Conservation (phyloP, 1,140 invertebrate genomes). For the Megathymus violae region DNA sequence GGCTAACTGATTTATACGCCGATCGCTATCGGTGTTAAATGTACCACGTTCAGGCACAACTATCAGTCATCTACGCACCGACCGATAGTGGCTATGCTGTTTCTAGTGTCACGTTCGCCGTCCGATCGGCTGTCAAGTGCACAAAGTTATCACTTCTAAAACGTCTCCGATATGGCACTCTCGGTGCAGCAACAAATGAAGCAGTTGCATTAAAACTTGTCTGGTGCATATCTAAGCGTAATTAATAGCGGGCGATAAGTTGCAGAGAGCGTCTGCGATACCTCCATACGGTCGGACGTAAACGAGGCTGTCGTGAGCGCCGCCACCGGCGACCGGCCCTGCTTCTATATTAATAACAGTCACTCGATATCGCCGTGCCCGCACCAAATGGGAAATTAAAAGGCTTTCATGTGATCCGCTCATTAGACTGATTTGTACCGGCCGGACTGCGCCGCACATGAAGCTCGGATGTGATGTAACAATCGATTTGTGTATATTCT, state of each 20-base stretch:
- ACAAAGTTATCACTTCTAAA: constrained; percentile 74
- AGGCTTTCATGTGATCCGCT: constrained; percentile 77
- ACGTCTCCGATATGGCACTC: constrained; percentile 75
- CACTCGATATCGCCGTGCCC: constrained; percentile 67
- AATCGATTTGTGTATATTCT: constrained; percentile 50
- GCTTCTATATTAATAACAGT: constrained; percentile 77
- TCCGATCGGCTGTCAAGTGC: constrained; percentile 55
- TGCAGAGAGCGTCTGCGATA: constrained; percentile 64
- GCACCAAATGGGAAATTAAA: constrained; percentile 80
- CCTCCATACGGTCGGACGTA: constrained; percentile 56
- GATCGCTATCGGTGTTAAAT: constrained; percentile 60
- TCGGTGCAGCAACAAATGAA: constrained; percentile 76
- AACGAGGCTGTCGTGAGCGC: constrained; percentile 68
- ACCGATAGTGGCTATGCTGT: constrained; percentile 47
- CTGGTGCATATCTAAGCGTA: constrained; percentile 76
- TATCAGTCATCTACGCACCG: constrained; percentile 60
- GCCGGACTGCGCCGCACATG: constrained; percentile 60
- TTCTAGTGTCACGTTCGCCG: constrained; percentile 34
- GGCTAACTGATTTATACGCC: constrained; percentile 58
- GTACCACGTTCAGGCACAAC: constrained; percentile 52
- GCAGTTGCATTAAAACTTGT: constrained; percentile 82
- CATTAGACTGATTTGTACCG: constrained; percentile 77
- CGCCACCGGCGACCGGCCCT: constrained; percentile 62
- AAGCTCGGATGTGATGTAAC: constrained; percentile 54
- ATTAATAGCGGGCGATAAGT: constrained; percentile 81